Conservation (phyloP, 2,888 invertebrate species). For the Patella pellucida region DNA sequence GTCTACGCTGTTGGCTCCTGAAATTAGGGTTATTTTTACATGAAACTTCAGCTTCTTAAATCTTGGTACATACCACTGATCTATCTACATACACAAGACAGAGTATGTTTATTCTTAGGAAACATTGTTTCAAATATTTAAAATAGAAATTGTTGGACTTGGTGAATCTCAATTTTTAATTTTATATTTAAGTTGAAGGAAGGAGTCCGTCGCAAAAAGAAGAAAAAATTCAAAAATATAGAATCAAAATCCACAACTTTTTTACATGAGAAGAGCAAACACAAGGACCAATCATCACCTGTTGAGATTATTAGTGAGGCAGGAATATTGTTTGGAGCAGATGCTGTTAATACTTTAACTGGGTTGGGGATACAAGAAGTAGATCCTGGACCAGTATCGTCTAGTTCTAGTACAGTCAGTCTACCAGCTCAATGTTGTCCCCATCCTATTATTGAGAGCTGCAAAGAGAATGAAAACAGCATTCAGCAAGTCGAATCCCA, state of each 20-base stretch:
- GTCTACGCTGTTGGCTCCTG: too few relatives aligned
- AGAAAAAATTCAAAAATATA: slow-evolving; percentile 38
- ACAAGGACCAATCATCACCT: neutral
- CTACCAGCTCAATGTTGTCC: neutral
- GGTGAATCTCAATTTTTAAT: neutral
- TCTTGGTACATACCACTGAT: too few relatives aligned
- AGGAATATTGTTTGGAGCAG: slow-evolving; percentile 35
- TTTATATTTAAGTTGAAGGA: slow-evolving; percentile 16
- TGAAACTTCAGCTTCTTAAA: too few relatives aligned
- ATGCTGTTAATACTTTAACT: slow-evolving; percentile 18
- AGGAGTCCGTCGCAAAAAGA: slow-evolving; percentile 41
- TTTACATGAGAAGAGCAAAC: neutral
- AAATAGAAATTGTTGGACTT: neutral
- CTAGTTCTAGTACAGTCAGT: neutral
- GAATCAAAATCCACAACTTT: slow-evolving; percentile 25
- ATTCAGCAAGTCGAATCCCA: neutral
- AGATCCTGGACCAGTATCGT: neutral
- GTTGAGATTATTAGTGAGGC: slow-evolving; percentile 25
- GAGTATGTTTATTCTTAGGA: neutral
- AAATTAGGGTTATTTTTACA: too few relatives aligned
- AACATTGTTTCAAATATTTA: neutral
- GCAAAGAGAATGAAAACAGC: neutral
- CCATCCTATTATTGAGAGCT: neutral
- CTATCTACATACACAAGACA: neutral
- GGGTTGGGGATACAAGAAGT: slow-evolving; percentile 11